Percentiles rank a stretch among this genome's conserved stretches.
Evolutionary conservation across 2,113 vertebrate species (phyloP).

Genomic region (Heterochromis multidens): DNA sequence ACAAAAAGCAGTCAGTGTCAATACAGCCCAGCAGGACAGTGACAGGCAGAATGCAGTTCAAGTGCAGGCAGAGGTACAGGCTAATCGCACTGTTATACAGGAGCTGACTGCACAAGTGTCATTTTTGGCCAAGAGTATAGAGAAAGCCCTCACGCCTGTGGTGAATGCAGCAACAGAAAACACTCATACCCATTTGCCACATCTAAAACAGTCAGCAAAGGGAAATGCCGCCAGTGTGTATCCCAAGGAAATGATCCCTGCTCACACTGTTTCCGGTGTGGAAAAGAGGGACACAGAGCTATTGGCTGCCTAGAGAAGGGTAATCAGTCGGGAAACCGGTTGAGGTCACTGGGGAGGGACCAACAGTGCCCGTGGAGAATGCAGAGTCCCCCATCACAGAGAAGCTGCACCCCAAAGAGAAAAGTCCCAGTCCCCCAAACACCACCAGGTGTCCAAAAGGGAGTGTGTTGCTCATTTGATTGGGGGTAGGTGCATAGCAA

Average conservation of each 20-base stretch:
- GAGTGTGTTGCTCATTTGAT: neutral
- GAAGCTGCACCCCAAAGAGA: accelerated
- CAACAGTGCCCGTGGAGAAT: neutral
- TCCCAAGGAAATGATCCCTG: neutral
- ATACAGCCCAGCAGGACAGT: neutral
- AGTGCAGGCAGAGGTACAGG: neutral
- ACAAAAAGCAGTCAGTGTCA: neutral
- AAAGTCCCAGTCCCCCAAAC: neutral
- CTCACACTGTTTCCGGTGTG: neutral
- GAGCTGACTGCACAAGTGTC: neutral
- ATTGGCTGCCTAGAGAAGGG: neutral
- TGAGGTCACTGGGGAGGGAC: neutral
- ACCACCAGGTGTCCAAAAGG: neutral
- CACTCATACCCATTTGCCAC: accelerated
- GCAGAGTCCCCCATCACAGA: accelerated
- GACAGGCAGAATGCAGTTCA: neutral
- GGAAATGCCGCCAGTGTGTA: neutral
- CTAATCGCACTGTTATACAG: neutral
- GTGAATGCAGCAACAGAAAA: too few relatives aligned
- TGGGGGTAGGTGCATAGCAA: neutral
- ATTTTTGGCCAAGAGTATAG: neutral
- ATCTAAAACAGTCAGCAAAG: accelerated
- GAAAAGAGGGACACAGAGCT: neutral
- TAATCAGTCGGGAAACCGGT: accelerated
- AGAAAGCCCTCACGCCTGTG: neutral